Evolutionary conservation across 1,140 invertebrate genomes (phyloP).

Genomic region (Drosophila insularis): DNA sequence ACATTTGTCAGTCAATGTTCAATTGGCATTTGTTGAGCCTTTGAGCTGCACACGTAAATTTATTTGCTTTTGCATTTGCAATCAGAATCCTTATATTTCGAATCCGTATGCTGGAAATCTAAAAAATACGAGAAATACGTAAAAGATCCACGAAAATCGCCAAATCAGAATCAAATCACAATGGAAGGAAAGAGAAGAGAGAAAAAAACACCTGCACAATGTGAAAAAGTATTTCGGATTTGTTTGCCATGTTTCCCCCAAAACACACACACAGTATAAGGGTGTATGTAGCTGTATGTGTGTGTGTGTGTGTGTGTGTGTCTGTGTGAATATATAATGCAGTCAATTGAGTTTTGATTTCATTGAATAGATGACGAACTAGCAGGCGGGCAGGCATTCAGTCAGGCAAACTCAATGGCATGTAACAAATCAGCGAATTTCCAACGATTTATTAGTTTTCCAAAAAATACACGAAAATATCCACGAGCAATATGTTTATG

Average conservation of each 20-base stretch:
- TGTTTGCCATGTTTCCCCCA: constrained; percentile 5
- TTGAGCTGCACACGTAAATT: constrained; percentile 72
- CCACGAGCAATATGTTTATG: not conserved
- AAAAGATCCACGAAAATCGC: constrained; percentile 8
- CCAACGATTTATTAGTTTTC: constrained; percentile 58
- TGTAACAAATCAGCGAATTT: constrained; percentile 44
- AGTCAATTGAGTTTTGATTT: constrained; percentile 71
- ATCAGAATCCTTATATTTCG: constrained; percentile 43
- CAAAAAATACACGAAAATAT: constrained; percentile 32
- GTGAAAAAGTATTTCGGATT: constrained; percentile 40
- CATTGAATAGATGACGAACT: constrained; percentile 33
- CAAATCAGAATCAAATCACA: constrained; percentile 59
- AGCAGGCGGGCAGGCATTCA: constrained; percentile 12
- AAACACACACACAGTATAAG: not conserved
- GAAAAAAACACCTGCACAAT: constrained; percentile 52
- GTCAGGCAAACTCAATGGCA: constrained; percentile 1
- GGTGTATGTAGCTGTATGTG: constrained; percentile 1
- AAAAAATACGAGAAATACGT: constrained; percentile 6
- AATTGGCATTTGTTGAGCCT: constrained; percentile 66
- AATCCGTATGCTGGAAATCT: constrained; percentile 23
- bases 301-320: constrained; percentile 8
- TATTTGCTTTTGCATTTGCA: constrained; percentile 59
- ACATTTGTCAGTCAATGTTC: constrained; percentile 76
- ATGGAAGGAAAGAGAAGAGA: not conserved
- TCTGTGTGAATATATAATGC: constrained; percentile 50